A percentile compares a stretch with the other conserved stretches of the same genome.
Conservation (phyloP, 2,888 invertebrate species). For the Tuberolachnus salignus region DNA sequence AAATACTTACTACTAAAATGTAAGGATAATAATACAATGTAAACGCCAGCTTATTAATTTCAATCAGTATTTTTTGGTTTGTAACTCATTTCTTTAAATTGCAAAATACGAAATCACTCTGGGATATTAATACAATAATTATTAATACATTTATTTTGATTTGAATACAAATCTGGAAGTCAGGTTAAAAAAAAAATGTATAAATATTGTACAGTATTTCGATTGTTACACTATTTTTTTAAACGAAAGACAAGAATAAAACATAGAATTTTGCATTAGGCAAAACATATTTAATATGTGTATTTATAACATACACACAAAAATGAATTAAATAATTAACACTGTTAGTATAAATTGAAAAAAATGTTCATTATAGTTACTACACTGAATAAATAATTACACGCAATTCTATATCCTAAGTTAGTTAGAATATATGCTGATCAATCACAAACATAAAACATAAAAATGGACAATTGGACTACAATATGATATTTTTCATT, state of each 20-base stretch:
- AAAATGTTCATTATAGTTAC: conserved; percentile 29
- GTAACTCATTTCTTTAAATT: conserved; percentile 14
- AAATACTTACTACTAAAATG: conserved; percentile 27
- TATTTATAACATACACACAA: conserved; percentile 22
- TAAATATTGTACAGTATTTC: conserved; percentile 38
- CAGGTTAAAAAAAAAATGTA: conserved; percentile 39
- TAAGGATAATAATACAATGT: conserved; percentile 8
- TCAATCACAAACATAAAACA: conserved; percentile 48
- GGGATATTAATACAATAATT: conserved; percentile 18
- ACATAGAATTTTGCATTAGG: conserved; percentile 18
- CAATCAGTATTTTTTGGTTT: conserved; percentile 18
- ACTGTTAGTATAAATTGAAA: conserved; percentile 39
- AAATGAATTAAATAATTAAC: conserved; percentile 43
- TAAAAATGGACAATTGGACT: conserved; percentile 17
- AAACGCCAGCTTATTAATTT: neutral
- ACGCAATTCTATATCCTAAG: conserved; percentile 40
- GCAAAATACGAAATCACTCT: conserved; percentile 6
- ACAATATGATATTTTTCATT: conserved; percentile 40
- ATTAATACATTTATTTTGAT: conserved; percentile 6
- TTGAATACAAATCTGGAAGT: conserved; percentile 33
- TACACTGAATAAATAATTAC: conserved; percentile 47
- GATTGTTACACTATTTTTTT: conserved; percentile 15
- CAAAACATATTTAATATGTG: conserved; percentile 15
- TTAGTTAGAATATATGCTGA: conserved; percentile 26
- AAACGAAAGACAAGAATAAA: conserved; percentile 26